phyloP scores from a whole-genome alignment of 2,113 vertebrate genomes.

The Seriola rivoliana region DNA sequence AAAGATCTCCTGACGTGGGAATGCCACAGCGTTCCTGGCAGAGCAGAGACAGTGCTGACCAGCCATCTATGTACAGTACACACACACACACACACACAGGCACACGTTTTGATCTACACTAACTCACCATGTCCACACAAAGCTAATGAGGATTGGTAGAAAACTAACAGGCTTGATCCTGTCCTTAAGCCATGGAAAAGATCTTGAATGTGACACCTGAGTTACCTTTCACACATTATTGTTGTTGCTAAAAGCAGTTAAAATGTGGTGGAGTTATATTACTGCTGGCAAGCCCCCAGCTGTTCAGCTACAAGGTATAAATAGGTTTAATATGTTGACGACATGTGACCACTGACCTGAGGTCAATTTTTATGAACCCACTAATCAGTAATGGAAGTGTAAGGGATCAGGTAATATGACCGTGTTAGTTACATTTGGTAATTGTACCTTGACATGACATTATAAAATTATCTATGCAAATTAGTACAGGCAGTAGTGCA shows the following conservation, averaged over 20 bases:
- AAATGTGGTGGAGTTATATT: constrained; percentile 23
- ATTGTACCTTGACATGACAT: background rate
- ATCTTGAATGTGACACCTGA: background rate
- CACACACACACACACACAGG: constrained; percentile 18
- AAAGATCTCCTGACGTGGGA: constrained; percentile 69
- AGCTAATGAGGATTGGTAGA: background rate
- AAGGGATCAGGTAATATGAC: constrained; percentile 17
- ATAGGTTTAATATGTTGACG: constrained; percentile 53
- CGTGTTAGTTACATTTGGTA: background rate
- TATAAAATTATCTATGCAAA: background rate
- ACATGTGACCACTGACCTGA: constrained; percentile 48
- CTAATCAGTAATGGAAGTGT: constrained; percentile 3
- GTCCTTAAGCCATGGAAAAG: background rate
- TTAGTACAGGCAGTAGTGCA: background rate
- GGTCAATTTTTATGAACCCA: constrained; percentile 29
- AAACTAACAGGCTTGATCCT: background rate
- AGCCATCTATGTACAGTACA: constrained; percentile 16
- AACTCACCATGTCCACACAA: background rate
- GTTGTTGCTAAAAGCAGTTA: constrained; percentile 31
- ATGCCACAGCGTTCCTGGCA: constrained; percentile 57
- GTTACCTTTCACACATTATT: constrained; percentile 29
- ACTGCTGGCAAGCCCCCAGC: constrained; percentile 21
- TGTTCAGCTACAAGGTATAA: constrained; percentile 48
- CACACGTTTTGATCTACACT: background rate
- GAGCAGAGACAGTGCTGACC: constrained; percentile 17